Evolutionary conservation across 64 coral and sea anemone genomes (phyloP).

Genomic region (Pachyseris speciosa): DNA sequence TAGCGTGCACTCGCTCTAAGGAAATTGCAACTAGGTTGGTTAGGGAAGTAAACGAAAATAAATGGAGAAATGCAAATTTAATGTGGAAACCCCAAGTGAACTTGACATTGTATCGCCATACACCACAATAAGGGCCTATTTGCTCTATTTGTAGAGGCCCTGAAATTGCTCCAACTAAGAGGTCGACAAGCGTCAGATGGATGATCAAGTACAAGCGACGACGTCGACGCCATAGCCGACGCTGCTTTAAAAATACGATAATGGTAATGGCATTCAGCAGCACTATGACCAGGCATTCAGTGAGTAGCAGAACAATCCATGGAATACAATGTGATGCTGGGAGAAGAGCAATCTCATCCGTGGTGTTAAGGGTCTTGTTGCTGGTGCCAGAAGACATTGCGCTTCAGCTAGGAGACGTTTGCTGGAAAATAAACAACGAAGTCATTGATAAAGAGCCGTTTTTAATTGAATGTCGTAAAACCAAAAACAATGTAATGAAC

Average conservation of each 20-base stretch:
- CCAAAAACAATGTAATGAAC: no score
- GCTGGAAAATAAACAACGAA: no score
- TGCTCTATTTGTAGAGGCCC: background rate
- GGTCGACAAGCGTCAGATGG: background rate
- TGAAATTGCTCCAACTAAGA: background rate
- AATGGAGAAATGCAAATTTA: background rate
- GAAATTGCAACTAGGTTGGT: background rate
- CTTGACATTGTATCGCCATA: background rate
- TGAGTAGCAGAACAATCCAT: background rate
- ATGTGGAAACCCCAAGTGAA: no score
- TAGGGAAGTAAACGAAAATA: background rate
- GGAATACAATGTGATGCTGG: background rate
- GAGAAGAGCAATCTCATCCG: background rate
- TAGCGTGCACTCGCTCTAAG: background rate
- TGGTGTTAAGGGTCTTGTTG: background rate
- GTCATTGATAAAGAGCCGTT: no score
- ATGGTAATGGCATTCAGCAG: background rate
- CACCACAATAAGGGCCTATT: background rate
- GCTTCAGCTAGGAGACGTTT: no score
- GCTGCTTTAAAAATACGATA: background rate
- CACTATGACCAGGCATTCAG: background rate
- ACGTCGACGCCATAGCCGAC: background rate
- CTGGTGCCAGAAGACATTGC: background rate
- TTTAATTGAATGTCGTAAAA: no score
- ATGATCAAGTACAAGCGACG: background rate